Evolutionary conservation across 2,888 invertebrate species (phyloP).

Genomic region (Heliconius erato): DNA sequence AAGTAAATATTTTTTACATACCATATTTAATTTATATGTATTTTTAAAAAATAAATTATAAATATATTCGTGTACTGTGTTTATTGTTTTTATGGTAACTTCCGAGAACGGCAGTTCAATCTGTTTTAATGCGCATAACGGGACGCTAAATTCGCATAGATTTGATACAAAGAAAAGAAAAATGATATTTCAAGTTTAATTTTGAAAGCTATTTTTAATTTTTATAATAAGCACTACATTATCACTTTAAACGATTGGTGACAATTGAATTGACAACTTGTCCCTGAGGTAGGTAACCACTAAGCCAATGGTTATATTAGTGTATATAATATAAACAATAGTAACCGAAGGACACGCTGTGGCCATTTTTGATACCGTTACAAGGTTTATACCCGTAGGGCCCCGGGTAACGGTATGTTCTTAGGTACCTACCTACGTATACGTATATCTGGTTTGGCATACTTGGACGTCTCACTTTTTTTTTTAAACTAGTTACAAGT

Average conservation of each 20-base stretch:
- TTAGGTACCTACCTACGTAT: constrained; percentile 40
- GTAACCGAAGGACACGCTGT: constrained; percentile 29
- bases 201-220: background rate
- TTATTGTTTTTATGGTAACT: constrained; percentile 16
- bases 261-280: background rate
- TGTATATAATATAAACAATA: background rate
- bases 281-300: background rate
- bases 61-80: background rate
- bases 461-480: constrained; percentile 42
- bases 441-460: constrained; percentile 48
- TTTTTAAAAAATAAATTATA: background rate
- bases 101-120: constrained; percentile 10
- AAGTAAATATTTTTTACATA: background rate
- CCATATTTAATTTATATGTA: background rate
- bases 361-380: constrained; percentile 55
- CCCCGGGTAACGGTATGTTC: constrained; percentile 56
- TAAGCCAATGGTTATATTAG: background rate
- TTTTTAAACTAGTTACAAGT: constrained; percentile 44
- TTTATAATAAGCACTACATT: background rate
- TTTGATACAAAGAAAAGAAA: constrained; percentile 16
- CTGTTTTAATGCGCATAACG: constrained; percentile 29
- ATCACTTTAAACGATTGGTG: background rate
- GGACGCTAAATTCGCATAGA: constrained; percentile 15
- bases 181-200: background rate
- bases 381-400: constrained; percentile 56